Percentiles rank a stretch among this genome's conserved stretches.
Evolutionary conservation across 2,888 invertebrate genomes (phyloP).

Genomic region (Drosophila ochracea): DNA sequence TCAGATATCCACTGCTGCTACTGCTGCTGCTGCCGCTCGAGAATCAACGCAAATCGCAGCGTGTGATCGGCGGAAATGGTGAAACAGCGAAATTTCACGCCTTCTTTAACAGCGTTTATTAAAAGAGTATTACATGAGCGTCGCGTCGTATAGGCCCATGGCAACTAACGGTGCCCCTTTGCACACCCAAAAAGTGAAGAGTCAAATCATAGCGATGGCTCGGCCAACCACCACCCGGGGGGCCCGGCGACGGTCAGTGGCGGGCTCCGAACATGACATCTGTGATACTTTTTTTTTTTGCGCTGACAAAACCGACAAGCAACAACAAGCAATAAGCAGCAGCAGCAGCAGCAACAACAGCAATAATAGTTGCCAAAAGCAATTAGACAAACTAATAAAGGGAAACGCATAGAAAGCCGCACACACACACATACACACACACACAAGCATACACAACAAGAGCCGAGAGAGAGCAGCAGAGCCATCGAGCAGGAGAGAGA

Average conservation of each 20-base stretch:
- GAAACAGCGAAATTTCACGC: conserved; percentile 77
- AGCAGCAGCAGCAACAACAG: conserved; percentile 36
- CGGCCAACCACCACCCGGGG: conserved; percentile 35
- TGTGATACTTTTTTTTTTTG: conserved; percentile 68
- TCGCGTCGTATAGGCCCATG: conserved; percentile 35
- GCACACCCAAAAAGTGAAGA: conserved; percentile 69
- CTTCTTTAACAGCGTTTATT: conserved; percentile 81
- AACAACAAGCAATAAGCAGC: conserved; percentile 37
- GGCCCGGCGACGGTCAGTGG: conserved; percentile 50
- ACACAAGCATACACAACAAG: conserved; percentile 13
- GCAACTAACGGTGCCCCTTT: conserved; percentile 43
- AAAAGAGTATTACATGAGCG: conserved; percentile 64
- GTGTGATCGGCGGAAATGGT: conserved; percentile 62
- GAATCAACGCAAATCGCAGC: conserved; percentile 53
- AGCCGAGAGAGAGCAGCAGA: conserved; percentile 17
- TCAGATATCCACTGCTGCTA: conserved; percentile 4
- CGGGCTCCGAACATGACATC: conserved; percentile 65
- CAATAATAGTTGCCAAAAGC: conserved; percentile 77
- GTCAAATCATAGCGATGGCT: conserved; percentile 69
- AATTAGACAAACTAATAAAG: conserved; percentile 81
- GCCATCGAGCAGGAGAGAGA: conserved; percentile 19
- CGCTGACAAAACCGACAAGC: conserved; percentile 59
- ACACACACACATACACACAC: conserved; percentile 43
- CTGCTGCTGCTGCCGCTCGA: conserved; percentile 11
- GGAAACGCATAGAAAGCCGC: conserved; percentile 61